A percentile compares a stretch with the other conserved stretches of the same genome.
These are phyloP conservation scores for Alcedo atthis DNA, from an alignment of 2,797 vertebrate genomes.

Conservation along the genomic window DNA sequence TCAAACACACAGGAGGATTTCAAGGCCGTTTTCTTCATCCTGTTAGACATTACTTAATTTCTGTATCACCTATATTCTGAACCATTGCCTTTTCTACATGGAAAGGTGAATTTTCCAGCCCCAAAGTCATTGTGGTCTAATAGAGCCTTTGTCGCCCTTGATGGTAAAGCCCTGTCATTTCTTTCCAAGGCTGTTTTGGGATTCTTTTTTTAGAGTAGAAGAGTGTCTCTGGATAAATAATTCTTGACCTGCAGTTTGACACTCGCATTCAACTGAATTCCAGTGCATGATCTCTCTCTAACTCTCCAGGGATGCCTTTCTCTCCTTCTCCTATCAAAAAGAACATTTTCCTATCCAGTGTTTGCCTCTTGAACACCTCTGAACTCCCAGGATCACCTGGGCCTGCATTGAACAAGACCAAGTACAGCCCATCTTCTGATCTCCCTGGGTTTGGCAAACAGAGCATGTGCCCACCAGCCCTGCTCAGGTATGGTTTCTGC, in stretches of 20 bases:
- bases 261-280: accelerated
- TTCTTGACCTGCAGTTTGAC: neutral
- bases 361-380: neutral
- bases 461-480: neutral
- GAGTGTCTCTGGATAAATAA: neutral
- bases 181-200: neutral
- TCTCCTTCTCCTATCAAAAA: neutral
- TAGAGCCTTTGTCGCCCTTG: neutral
- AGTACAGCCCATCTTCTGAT: neutral
- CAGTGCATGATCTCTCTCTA: neutral
- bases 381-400: neutral
- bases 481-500: accelerated
- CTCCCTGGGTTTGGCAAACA: neutral
- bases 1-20: neutral
- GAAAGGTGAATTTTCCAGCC: neutral
- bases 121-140: neutral
- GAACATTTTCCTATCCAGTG: neutral
- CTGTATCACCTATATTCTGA: neutral
- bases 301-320: neutral
- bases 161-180: accelerated
- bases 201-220: neutral
- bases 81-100: neutral
- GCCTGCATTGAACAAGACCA: neutral
- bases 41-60: too few relatives aligned
- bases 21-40: neutral